phyloP scores from a whole-genome alignment of 2,113 vertebrate species.

The Choloepus hoffmanni region DNA sequence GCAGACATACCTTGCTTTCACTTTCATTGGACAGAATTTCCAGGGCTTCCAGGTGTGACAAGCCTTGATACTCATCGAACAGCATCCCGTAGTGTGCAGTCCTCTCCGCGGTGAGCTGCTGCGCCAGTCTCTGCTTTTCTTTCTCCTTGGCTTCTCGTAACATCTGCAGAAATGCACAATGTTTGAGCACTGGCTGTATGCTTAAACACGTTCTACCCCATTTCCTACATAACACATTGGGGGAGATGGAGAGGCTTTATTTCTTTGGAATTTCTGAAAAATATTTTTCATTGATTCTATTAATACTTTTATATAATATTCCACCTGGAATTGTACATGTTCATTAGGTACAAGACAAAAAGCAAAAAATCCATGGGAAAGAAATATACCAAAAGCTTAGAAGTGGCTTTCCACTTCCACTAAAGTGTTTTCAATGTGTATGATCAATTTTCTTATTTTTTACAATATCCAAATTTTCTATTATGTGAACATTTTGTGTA shows the following conservation, averaged over 20 bases:
- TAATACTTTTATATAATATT: conserved; percentile 63
- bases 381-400: background rate
- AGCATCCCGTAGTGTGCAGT: conserved; percentile 96
- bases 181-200: fast-evolving
- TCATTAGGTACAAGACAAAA: background rate
- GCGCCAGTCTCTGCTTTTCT: conserved; percentile 92
- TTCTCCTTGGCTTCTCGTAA: conserved; percentile 98
- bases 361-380: background rate
- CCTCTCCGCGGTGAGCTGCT: conserved; percentile 91
- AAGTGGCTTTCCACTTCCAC: background rate
- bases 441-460: conserved; percentile 24
- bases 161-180: conserved; percentile 88
- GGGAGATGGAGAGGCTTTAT: conserved; percentile 24
- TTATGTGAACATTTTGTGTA: background rate
- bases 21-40: conserved; percentile 99
- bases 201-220: conserved; percentile 44
- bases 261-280: conserved; percentile 50
- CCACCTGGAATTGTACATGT: conserved; percentile 2
- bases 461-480: background rate
- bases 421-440: background rate
- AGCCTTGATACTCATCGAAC: conserved; percentile 98
- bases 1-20: conserved; percentile 91
- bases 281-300: conserved; percentile 43
- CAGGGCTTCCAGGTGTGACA: conserved; percentile 98
- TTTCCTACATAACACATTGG: background rate